Evolutionary conservation across 2,888 invertebrate species (phyloP).

Genomic region (Meta bourneti): DNA sequence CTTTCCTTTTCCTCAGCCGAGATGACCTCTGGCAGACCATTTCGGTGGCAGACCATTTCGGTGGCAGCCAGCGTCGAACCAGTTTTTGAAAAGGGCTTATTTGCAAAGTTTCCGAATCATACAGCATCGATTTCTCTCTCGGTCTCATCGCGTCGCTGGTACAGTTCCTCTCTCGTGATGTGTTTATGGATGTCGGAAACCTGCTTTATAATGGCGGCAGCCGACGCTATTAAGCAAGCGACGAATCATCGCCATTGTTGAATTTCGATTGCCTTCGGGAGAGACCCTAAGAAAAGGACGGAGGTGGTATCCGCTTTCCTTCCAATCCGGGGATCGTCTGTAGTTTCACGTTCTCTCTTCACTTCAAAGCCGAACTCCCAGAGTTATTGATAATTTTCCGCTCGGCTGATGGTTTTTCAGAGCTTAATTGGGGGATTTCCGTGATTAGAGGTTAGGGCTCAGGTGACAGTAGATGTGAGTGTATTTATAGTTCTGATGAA

Average conservation of each 20-base stretch:
- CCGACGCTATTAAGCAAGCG: constrained; percentile 66
- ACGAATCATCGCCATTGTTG: constrained; percentile 76
- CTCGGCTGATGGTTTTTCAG: not conserved
- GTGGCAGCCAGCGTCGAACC: constrained; percentile 41
- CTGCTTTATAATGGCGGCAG: constrained; percentile 72
- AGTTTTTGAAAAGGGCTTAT: constrained; percentile 62
- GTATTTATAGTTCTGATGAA: too few species aligned
- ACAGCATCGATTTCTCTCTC: constrained; percentile 67
- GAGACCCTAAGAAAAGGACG: not conserved
- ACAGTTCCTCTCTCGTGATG: constrained; percentile 27
- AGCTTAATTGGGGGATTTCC: not conserved
- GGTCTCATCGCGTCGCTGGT: constrained; percentile 42
- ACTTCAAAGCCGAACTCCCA: not conserved
- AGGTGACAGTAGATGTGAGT: too few species aligned
- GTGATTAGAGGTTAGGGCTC: not conserved
- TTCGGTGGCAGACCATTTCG: constrained; percentile 2
- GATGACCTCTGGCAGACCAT: not conserved
- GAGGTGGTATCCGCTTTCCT: not conserved
- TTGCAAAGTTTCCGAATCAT: constrained; percentile 68
- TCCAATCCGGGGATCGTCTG: not conserved
- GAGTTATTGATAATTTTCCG: not conserved
- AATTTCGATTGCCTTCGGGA: constrained; percentile 68
- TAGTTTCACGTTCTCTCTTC: not conserved
- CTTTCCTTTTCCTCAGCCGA: too few species aligned
- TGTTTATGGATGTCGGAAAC: constrained; percentile 73